A percentile compares a stretch with the other conserved stretches of the same genome.
Conservation (phyloP, 2,797 vertebrate species). For the Pseudochaenichthys georgianus region DNA sequence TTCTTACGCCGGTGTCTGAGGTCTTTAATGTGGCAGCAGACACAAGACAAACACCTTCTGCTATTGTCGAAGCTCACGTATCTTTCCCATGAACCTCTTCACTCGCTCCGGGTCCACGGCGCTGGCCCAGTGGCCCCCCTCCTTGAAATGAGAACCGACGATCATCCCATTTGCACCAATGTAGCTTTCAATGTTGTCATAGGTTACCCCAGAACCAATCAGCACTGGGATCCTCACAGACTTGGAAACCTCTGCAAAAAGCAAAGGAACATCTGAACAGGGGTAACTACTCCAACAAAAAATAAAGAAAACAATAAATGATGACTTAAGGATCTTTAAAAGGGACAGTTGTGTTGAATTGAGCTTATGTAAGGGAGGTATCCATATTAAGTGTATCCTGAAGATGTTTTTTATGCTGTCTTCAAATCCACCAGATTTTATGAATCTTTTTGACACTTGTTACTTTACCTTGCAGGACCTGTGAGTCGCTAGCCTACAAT, state of each 20-base stretch:
- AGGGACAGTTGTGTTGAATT: no score
- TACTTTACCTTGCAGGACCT: no score
- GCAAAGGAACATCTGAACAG: slow-evolving; percentile 13
- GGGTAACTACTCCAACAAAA: background rate
- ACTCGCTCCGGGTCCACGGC: slow-evolving; percentile 82
- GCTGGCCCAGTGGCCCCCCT: slow-evolving; percentile 87
- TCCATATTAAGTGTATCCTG: no score
- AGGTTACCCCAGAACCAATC: slow-evolving; percentile 90
- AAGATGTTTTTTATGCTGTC: no score
- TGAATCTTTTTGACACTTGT: no score
- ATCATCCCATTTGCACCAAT: slow-evolving; percentile 86
- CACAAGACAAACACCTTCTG: background rate
- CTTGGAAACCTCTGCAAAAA: slow-evolving; percentile 81
- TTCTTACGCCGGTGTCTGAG: slow-evolving; percentile 29
- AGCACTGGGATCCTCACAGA: slow-evolving; percentile 89
- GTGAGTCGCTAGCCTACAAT: no score
- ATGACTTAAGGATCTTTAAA: background rate
- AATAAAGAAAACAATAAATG: background rate
- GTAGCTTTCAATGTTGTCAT: slow-evolving; percentile 86
- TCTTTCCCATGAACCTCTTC: slow-evolving; percentile 87
- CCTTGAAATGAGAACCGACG: slow-evolving; percentile 91
- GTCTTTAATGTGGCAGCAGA: slow-evolving; percentile 16
- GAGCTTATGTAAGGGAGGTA: no score
- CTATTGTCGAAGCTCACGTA: slow-evolving; percentile 78
- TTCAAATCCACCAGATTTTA: no score